Evolutionary conservation across 2,113 vertebrate genomes (phyloP).

Genomic region (Notarius quadriscutis): DNA sequence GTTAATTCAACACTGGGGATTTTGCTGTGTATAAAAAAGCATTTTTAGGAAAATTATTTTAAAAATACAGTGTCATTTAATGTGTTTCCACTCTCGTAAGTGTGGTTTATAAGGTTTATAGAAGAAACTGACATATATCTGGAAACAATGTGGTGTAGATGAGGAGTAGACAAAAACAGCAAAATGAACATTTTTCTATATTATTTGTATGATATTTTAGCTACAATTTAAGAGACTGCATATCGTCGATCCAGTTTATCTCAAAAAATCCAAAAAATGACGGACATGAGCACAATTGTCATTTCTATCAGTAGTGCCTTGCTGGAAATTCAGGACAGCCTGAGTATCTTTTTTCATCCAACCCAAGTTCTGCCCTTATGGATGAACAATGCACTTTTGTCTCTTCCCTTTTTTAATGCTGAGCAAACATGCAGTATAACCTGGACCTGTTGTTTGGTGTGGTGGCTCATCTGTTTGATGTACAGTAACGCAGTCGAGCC

Average conservation of each 20-base stretch:
- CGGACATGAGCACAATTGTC: background rate
- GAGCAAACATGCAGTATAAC: conserved; percentile 35
- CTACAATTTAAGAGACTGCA: background rate
- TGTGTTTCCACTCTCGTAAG: background rate
- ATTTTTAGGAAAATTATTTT: background rate
- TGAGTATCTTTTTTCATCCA: background rate
- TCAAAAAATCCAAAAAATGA: background rate
- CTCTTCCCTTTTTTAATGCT: conserved; percentile 31
- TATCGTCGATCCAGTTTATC: background rate
- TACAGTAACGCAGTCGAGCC: background rate
- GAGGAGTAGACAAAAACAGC: background rate
- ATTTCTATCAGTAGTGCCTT: background rate
- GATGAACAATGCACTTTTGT: conserved; percentile 23
- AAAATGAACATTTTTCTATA: background rate
- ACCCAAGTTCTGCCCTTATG: background rate
- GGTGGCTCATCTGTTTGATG: conserved; percentile 13
- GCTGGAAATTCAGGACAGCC: background rate
- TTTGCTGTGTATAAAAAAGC: background rate
- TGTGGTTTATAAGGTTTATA: background rate
- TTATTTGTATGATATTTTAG: background rate
- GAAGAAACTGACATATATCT: background rate
- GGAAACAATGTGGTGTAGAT: background rate
- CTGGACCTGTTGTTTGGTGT: conserved; percentile 22
- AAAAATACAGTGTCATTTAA: background rate
- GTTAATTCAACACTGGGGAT: too few species aligned